phyloP scores from a whole-genome alignment of 2,113 vertebrate genomes.

The Chloropsis cyanopogon region DNA sequence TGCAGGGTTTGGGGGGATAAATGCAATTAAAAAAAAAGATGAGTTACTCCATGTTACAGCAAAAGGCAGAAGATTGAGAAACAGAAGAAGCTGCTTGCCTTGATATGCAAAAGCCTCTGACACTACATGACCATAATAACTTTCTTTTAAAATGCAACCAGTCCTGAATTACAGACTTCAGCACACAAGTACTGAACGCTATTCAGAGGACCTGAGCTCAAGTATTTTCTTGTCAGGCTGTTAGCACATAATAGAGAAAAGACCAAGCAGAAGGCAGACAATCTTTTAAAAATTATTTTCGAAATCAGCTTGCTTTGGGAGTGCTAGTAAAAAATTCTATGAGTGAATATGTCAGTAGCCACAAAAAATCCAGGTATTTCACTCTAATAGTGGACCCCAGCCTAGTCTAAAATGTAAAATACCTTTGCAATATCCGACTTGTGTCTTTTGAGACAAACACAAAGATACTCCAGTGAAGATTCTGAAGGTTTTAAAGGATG shows the following conservation, averaged over 20 bases:
- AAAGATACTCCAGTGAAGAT: neutral
- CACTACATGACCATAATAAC: neutral
- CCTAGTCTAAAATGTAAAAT: neutral
- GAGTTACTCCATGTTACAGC: neutral
- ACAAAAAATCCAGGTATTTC: neutral
- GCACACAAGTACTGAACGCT: rapidly evolving
- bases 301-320: neutral
- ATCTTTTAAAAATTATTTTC: neutral
- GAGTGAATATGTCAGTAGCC: neutral
- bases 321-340: neutral
- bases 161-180: neutral
- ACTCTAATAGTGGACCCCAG: neutral
- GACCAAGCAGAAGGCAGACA: neutral
- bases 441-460: neutral
- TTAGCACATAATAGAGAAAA: neutral
- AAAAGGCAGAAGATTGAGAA: neutral
- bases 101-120: neutral
- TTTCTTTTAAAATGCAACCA: neutral
- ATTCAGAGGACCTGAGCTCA: neutral
- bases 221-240: neutral
- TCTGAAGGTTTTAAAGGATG: neutral
- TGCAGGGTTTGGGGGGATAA: neutral
- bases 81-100: neutral
- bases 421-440: neutral
- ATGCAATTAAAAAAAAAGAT: neutral